Evolutionary conservation across 1,140 invertebrate genomes (phyloP), one percentile per base, ranked within the genome.

Genomic region (Ostrea denselamellosa): DNA sequence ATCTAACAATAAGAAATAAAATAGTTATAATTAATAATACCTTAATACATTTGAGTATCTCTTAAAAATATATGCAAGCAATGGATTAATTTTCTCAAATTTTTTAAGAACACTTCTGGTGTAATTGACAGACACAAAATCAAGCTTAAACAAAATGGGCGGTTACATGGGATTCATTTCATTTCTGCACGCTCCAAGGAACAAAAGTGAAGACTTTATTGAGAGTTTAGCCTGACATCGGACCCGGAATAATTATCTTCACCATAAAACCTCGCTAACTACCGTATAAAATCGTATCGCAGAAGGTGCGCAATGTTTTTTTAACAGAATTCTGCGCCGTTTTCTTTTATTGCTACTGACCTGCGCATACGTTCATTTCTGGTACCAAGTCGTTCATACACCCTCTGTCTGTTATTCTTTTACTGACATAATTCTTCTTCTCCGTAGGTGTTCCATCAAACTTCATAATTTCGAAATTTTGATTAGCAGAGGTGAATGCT

Each of bases 391-490:
- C 12, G 25, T 14, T 28, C 25, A 44, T 12, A 34, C 68, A 77
- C 14, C 25, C 28, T 34, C 68, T 34, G 25, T 3, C 9, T 77
- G 25, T 77, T 77, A 14, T 77, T 77, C 25, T 77, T 10, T 9
- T 77, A 25, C 28, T 25, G 68, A 77, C 68, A 77, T 25, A 28
- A 77, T 77, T 77, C 68, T 34, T 34, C 28, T 2, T 2, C 68
- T 77, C 68, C 22, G 68, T 77, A 77, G 68, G 68, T 77, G 68
- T 77, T 77, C 68, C 68, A 77, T 77, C 68, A 77, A 77, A 77
- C 28, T 77, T 77, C 68, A 34, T 34, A 10, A 77, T 77, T 77
- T 77, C 25, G 28, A 77, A 77, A 77, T 77, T 77, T 77, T 77
- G 68, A 77, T 77, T 77, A 77, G 68, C 68, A 77, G 68, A 77